Base-by-base conservation (phyloP, 2,888 invertebrate genomes). In the Helicoverpa assulta region DNA sequence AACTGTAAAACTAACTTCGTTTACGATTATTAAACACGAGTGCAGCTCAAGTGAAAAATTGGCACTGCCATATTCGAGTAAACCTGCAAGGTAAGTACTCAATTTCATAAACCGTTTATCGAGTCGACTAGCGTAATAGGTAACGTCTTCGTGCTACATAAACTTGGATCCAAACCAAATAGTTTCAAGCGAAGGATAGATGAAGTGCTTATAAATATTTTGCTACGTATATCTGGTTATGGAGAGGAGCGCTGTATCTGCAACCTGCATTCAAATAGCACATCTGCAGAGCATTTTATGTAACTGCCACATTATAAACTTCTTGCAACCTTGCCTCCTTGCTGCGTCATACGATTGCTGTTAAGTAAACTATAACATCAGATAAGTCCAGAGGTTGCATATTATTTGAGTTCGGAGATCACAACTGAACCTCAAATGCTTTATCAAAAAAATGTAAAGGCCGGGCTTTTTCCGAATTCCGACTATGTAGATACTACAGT, bases 261-360 rank as follows among this genome's bases (percentile, higher is more conserved):
- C 53, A 72, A 54, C 16, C 57, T 78, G 73, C 78, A 73, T 75
- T 58, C 47, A 61, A 75, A 78, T 78, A 47, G 57, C 26, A 37
- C 66, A 72, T 58, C 60, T 72, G 43, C 29, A 50, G 59, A 60
- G 37, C 57, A 54, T 18, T 37, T 52, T 52, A 26, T 54, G 47
- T 50, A 51, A 29, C 33, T 19, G 10, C 57, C 50, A 50, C 19
- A 50, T 29, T 47, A 57, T 57, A 70, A 73, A 56, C 52, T 53
- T 47, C 67, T 73, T 67, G 47, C 43, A 26, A 1, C 47, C 29
- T 67, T 5, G 7, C 16, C 21, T 74, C 8, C 29, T 50, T 18
- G n/a, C 12, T 53, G 16, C 14, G 10, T 29, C 33, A 16, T 56
- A 26, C 4, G 16, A 29, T 56, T 16, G 10, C n/a, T 12, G 7